Base-by-base conservation (phyloP, 1,140 invertebrate species). In the Daktulosphaira vitifoliae region DNA sequence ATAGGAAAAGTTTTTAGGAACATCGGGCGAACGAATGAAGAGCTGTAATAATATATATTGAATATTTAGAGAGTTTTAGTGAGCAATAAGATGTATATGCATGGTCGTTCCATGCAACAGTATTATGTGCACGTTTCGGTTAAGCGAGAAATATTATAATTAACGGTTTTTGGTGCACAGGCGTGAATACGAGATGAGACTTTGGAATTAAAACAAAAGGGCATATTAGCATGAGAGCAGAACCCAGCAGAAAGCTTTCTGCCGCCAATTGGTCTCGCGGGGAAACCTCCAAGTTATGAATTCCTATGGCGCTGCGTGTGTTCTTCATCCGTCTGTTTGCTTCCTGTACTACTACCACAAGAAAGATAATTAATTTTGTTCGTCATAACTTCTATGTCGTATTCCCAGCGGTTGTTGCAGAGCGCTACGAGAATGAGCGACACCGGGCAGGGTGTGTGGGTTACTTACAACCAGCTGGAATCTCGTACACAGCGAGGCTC, bases 171-270 rank as follows among this genome's bases (percentile, higher is more conserved):
- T 13, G 56, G 25, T 6, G 8, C 26, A 1, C 18, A n/a, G 49
- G 25, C 18, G 56, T 48, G 56, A 62, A 62, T 62, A 48, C 56
- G 42, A 48, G 56, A 62, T 48, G 56, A 62, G 56, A 18, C 23
- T 62, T 62, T 22, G 4, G 42, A 62, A 62, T 62, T 48, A 48
- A 62, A 62, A 62, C 56, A 62, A 62, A 46, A 62, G 56, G 25
- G 56, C 42, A 7, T 56, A 44, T 56, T 56, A 59, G 37, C 26
- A 26, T n/a, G 25, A 0, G 25, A 9, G 13, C 11, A 33, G 29
- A 33, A 33, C 3, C 20, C 20, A 37, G 38, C 38, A n/a, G 39
- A 18, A 11, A 18, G 23, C 7, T n/a, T 39, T 15, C 39, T n/a
- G 54, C 18, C 8, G 29, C 29, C 25, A 46, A 62, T 62, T 22